These are phyloP conservation scores for Kryptolebias ocellatus DNA, from an alignment of 2,797 vertebrate genomes.

Conservation along the genomic window DNA sequence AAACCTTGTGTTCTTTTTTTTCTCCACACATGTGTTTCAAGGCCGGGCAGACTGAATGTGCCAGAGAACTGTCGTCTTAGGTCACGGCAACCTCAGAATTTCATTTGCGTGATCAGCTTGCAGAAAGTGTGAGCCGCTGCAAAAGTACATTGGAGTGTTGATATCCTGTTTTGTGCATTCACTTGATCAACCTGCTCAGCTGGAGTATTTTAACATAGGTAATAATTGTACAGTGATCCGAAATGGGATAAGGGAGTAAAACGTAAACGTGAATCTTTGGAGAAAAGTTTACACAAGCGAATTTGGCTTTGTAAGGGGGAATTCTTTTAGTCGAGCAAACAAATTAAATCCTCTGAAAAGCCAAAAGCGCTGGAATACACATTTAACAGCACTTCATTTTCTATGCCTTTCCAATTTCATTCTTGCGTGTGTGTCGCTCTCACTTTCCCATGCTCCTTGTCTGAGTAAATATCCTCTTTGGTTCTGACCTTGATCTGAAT, in stretches of 20 bases:
- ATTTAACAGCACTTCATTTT: conserved; percentile 1
- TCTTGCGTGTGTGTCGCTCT: conserved; percentile 10
- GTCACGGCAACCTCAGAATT: conserved; percentile 81
- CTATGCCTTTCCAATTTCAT: conserved; percentile 18
- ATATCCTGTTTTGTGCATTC: conserved; percentile 33
- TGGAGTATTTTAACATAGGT: conserved; percentile 14
- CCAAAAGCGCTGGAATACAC: not conserved
- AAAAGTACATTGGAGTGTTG: conserved; percentile 50
- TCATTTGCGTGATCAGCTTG: conserved; percentile 75
- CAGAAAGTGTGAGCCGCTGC: conserved; percentile 64
- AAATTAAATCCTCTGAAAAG: no score
- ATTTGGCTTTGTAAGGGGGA: not conserved
- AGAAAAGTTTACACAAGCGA: not conserved
- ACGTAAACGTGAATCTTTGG: not conserved
- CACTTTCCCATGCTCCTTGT: conserved; percentile 58
- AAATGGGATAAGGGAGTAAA: not conserved
- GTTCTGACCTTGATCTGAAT: conserved; percentile 70
- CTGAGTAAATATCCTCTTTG: conserved; percentile 46
- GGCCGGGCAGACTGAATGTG: conserved; percentile 70
- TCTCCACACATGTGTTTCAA: conserved; percentile 71
- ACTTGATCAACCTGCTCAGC: not conserved
- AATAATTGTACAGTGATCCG: not conserved
- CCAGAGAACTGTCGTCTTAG: conserved; percentile 77
- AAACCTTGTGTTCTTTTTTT: conserved; percentile 57
- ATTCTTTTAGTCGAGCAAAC: not conserved